phyloP scores from a whole-genome alignment of 2,797 vertebrate species.

The Cottoperca gobio region DNA sequence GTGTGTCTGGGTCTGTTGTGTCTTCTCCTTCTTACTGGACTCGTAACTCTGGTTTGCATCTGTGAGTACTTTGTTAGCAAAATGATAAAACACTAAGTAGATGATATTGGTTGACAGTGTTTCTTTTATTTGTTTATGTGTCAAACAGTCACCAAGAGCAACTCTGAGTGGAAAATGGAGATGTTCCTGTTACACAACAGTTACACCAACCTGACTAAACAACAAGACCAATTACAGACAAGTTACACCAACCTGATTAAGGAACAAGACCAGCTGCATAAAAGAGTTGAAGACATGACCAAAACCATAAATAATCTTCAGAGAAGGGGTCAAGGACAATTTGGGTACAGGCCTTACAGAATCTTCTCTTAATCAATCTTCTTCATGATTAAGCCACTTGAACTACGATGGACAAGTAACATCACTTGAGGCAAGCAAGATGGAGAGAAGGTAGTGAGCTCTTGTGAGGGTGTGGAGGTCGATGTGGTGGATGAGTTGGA shows the following conservation, averaged over 20 bases:
- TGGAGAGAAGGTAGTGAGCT: too few species aligned
- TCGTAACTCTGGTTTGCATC: not conserved
- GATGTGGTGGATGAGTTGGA: too few species aligned
- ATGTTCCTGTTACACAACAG: not conserved
- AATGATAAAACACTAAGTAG: not conserved
- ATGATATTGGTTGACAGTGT: not conserved
- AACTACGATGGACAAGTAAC: too few species aligned
- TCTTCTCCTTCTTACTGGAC: constrained; percentile 5
- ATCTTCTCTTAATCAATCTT: not conserved
- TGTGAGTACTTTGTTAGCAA: constrained; percentile 7
- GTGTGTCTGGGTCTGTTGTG: constrained; percentile 9
- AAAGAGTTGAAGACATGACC: not conserved
- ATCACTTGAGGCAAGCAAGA: too few species aligned
- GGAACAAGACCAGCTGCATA: too few species aligned
- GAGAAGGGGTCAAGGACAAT: not conserved
- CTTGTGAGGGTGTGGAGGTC: too few species aligned
- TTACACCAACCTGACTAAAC: too few species aligned
- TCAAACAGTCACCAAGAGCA: constrained; percentile 8
- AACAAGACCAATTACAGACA: constrained; percentile 13
- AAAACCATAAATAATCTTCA: not conserved
- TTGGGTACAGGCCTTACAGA: not conserved
- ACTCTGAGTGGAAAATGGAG: constrained; percentile 8
- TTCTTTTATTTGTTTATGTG: not conserved
- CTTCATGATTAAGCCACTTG: not conserved
- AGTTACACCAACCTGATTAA: not conserved